phyloP scores from a whole-genome alignment of 37 sponge, comb jelly and placozoan species.

The Hexactinellida sp. region DNA sequence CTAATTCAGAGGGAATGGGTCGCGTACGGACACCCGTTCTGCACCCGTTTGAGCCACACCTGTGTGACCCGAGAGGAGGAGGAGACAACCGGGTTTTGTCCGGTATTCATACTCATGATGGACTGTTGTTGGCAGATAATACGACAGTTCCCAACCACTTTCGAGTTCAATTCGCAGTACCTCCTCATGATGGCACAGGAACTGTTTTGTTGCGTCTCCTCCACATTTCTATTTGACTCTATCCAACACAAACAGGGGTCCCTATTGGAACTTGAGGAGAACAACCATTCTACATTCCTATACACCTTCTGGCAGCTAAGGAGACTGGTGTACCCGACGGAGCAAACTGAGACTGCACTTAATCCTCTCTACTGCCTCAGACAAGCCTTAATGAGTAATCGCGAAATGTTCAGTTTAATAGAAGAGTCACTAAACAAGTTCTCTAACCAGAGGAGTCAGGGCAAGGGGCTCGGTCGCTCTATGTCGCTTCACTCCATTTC shows the following conservation, averaged over 20 bases:
- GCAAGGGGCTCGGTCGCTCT: neutral
- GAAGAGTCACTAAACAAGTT: neutral
- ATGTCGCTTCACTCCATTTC: neutral
- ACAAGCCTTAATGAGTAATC: neutral
- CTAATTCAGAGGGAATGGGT: conserved; percentile 95
- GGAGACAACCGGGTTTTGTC: conserved; percentile 35
- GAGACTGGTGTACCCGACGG: neutral
- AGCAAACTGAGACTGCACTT: neutral
- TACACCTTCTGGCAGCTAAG: conserved; percentile 8
- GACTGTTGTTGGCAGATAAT: conserved; percentile 91
- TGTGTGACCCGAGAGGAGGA: neutral
- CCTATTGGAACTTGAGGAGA: neutral
- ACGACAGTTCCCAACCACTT: conserved; percentile 71
- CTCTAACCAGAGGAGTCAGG: neutral
- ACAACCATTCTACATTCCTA: neutral
- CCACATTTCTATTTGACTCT: conserved; percentile 81
- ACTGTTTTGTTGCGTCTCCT: conserved; percentile 43
- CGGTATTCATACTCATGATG: conserved; percentile 83
- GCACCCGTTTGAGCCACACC: conserved; percentile 25
- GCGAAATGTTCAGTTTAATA: neutral
- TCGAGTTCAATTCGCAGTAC: conserved; percentile 75
- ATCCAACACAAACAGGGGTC: conserved; percentile 2
- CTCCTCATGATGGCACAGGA: conserved; percentile 51
- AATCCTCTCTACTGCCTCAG: neutral
- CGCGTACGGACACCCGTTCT: conserved; percentile 78